These are phyloP conservation scores for Euschistus heros DNA, from an alignment of 1,140 invertebrate genomes.

Conservation along the genomic window DNA sequence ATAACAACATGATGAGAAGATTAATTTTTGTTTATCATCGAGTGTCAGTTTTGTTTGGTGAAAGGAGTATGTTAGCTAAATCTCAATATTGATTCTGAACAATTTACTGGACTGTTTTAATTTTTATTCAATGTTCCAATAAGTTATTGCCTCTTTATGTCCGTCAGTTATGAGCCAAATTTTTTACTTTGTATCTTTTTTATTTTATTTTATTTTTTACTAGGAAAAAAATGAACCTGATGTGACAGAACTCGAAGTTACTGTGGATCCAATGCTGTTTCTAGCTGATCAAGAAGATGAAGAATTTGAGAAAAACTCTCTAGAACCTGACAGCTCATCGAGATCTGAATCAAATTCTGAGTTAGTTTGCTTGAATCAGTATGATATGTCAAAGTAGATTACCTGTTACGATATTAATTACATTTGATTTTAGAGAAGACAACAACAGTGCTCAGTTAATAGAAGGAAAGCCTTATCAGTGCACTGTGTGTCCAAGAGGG, in stretches of 20 bases:
- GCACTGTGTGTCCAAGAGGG: slow-evolving; percentile 40
- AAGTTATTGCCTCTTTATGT: too few relatives aligned
- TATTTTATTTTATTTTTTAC: neutral
- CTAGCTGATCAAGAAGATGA: slow-evolving; percentile 40
- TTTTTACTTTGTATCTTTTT: too few relatives aligned
- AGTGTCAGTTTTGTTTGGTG: too few relatives aligned
- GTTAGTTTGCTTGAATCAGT: neutral
- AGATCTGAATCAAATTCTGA: neutral
- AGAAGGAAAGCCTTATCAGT: slow-evolving; percentile 38
- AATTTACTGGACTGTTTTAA: too few relatives aligned
- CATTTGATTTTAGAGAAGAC: slow-evolving; percentile 27
- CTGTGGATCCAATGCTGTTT: slow-evolving; percentile 48
- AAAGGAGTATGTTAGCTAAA: too few relatives aligned
- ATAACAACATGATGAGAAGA: too few relatives aligned
- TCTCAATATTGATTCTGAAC: too few relatives aligned
- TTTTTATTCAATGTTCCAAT: too few relatives aligned
- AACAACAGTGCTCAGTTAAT: slow-evolving; percentile 22
- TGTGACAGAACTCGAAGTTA: slow-evolving; percentile 47
- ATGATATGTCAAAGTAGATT: too few relatives aligned
- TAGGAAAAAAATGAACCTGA: slow-evolving; percentile 24
- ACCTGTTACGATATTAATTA: neutral
- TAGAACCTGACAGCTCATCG: neutral
- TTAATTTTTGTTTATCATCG: too few relatives aligned
- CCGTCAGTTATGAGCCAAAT: too few relatives aligned
- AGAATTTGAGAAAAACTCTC: slow-evolving; percentile 30